phyloP scores from a whole-genome alignment of 2,797 vertebrate species.

The Mallotus villosus region DNA sequence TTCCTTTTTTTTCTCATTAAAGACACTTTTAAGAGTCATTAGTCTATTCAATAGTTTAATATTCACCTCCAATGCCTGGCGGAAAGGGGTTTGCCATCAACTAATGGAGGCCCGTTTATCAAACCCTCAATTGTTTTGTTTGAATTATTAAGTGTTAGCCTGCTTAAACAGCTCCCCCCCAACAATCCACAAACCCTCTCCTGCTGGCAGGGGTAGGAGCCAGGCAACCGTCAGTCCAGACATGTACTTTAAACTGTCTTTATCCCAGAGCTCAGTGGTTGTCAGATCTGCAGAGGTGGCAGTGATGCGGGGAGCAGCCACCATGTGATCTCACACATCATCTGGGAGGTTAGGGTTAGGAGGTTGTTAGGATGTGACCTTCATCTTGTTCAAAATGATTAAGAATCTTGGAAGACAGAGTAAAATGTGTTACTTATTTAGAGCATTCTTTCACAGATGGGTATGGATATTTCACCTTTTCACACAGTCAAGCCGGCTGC shows the following conservation, averaged over 20 bases:
- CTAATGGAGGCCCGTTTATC: no score
- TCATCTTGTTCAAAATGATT: slow-evolving; percentile 50
- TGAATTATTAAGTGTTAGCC: slow-evolving; percentile 7
- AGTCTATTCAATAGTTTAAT: no score
- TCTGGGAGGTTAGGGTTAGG: background rate
- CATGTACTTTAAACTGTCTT: slow-evolving; percentile 60
- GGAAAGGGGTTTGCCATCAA: no score
- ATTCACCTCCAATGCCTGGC: no score
- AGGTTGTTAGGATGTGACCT: slow-evolving; percentile 60
- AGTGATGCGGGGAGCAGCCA: slow-evolving; percentile 31
- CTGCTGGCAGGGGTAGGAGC: slow-evolving; percentile 40
- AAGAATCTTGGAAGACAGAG: slow-evolving; percentile 22
- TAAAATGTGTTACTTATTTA: no score
- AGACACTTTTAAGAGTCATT: no score
- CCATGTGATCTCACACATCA: slow-evolving; percentile 32
- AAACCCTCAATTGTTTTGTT: no score
- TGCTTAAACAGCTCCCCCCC: slow-evolving; percentile 53
- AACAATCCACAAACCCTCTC: slow-evolving; percentile 52
- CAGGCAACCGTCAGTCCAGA: slow-evolving; percentile 61
- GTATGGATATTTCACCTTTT: no score
- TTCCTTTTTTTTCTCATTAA: no score
- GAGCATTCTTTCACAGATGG: no score
- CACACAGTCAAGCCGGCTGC: no score
- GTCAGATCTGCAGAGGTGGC: slow-evolving; percentile 48
- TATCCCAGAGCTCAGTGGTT: slow-evolving; percentile 47